Evolutionary conservation across 1,140 invertebrate genomes (phyloP).

Genomic region (Drosophila funebris): DNA sequence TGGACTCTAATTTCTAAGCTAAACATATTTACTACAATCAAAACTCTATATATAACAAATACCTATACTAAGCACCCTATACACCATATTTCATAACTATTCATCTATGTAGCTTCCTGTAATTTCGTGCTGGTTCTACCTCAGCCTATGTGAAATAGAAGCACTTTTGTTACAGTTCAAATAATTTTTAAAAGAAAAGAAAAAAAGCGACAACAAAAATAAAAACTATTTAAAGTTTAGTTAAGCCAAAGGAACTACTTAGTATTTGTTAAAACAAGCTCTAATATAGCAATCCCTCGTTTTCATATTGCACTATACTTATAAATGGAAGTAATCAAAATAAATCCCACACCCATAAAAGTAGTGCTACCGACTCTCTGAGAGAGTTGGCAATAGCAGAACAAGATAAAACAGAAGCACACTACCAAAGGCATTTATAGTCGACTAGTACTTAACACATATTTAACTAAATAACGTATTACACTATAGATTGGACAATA

Average conservation of each 20-base stretch:
- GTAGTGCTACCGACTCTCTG: conserved; percentile 48
- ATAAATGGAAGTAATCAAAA: conserved; percentile 51
- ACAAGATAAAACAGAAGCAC: conserved; percentile 24
- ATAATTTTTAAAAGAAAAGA: conserved; percentile 43
- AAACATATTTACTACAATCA: conserved; percentile 43
- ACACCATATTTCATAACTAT: neutral
- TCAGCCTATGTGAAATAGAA: conserved; percentile 56
- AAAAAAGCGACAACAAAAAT: neutral
- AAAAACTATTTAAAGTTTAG: conserved; percentile 49
- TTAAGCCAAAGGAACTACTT: conserved; percentile 50
- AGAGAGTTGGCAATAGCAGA: conserved; percentile 35
- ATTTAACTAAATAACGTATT: conserved; percentile 49
- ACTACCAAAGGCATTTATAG: conserved; percentile 65
- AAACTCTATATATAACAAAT: conserved; percentile 13
- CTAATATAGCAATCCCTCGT: neutral
- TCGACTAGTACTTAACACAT: conserved; percentile 39
- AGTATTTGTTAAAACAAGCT: conserved; percentile 28
- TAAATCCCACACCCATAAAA: conserved; percentile 28
- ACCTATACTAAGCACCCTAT: conserved; percentile 22
- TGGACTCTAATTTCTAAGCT: conserved; percentile 47
- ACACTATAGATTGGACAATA: conserved; percentile 76
- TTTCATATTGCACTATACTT: neutral
- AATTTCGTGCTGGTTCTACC: conserved; percentile 71
- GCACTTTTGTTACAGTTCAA: conserved; percentile 80
- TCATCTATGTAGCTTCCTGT: conserved; percentile 24